Percentiles rank a stretch among this genome's conserved stretches.
phyloP scores from a whole-genome alignment of 64 coral and sea anemone species.

The Porites lutea region DNA sequence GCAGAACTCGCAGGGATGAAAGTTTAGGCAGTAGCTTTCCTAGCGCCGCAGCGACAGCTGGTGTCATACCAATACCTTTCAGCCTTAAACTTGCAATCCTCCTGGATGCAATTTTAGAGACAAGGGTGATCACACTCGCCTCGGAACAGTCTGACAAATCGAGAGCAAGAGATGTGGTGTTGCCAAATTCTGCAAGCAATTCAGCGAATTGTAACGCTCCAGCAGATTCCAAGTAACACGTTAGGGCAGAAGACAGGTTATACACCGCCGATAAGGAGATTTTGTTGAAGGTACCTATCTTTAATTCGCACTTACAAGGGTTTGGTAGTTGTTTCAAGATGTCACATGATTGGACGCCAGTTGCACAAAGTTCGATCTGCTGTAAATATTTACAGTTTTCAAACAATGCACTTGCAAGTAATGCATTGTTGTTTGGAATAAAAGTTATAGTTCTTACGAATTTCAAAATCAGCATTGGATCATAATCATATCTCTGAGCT shows the following conservation, averaged over 20 bases:
- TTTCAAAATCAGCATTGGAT: too few species aligned
- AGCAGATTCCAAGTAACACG: not conserved
- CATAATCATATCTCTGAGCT: too few species aligned
- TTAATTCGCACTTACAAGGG: not conserved
- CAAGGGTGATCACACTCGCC: not conserved
- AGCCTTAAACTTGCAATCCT: not conserved
- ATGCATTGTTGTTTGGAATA: not conserved
- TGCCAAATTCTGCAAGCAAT: constrained; percentile 1
- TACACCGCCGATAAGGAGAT: not conserved
- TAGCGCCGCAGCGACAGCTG: not conserved
- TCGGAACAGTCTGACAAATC: not conserved
- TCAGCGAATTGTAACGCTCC: not conserved
- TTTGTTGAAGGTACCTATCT: not conserved
- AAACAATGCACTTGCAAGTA: not conserved
- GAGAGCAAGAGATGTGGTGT: not conserved
- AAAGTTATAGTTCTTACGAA: too few species aligned
- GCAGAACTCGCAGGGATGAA: not conserved
- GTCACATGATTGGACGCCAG: not conserved
- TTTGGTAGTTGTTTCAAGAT: not conserved
- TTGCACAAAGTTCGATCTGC: not conserved
- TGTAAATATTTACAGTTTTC: not conserved
- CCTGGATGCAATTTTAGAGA: not conserved
- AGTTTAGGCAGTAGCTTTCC: not conserved
- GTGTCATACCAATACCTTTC: not conserved
- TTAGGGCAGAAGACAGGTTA: not conserved